Conservation (phyloP, 2,888 invertebrate species). For the Branchinecta sandiegonensis region DNA sequence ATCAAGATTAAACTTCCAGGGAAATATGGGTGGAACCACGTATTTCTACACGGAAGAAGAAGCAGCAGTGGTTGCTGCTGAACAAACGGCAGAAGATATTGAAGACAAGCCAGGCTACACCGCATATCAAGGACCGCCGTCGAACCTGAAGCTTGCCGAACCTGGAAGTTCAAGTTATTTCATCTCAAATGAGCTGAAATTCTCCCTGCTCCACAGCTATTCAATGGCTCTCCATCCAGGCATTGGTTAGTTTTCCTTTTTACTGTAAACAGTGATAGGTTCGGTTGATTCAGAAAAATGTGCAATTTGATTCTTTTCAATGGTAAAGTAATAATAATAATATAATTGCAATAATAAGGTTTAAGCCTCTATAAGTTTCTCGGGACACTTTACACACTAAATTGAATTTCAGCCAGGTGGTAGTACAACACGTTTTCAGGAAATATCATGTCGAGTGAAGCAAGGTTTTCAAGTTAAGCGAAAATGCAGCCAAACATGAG, state of each 20-base stretch:
- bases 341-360: too few relatives aligned
- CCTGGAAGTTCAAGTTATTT: constrained; percentile 21
- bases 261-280: background rate
- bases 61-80: constrained; percentile 26
- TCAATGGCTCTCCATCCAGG: constrained; percentile 4
- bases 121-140: constrained; percentile 18
- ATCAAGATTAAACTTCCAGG: constrained; percentile 40
- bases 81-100: constrained; percentile 24
- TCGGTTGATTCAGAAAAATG: too few relatives aligned
- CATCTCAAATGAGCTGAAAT: background rate
- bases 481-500: too few relatives aligned
- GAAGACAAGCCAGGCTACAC: constrained; percentile 30
- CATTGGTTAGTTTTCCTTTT: constrained; percentile 9
- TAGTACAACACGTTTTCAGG: too few relatives aligned
- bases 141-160: constrained; percentile 25
- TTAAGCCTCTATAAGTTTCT: too few relatives aligned
- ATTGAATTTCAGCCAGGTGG: too few relatives aligned
- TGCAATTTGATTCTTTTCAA: too few relatives aligned
- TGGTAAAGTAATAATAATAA: too few relatives aligned
- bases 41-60: constrained; percentile 57
- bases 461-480: too few relatives aligned
- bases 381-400: too few relatives aligned
- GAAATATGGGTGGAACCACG: constrained; percentile 85
- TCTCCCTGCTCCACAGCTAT: constrained; percentile 8
- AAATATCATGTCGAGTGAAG: too few relatives aligned